Percentiles rank a stretch among this genome's conserved stretches.
phyloP scores from a whole-genome alignment of 1,140 invertebrate genomes.

The Elysia chlorotica region DNA sequence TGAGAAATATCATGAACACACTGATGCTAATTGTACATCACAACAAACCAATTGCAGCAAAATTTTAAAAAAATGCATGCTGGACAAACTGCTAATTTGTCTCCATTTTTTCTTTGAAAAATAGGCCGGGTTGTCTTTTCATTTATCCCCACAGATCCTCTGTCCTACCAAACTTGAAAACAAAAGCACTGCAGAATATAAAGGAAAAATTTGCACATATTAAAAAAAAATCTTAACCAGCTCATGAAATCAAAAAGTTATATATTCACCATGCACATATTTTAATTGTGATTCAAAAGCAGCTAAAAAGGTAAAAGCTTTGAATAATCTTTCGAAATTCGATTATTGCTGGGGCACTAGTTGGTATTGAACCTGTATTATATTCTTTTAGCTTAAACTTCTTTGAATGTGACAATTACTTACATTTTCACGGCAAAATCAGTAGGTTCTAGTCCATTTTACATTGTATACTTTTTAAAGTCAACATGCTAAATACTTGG shows the following conservation, averaged over 20 bases:
- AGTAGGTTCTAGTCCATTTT: background rate
- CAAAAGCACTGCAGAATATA: conserved; percentile 70
- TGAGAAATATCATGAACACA: too few relatives aligned
- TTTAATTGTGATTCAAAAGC: background rate
- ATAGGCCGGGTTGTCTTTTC: too few relatives aligned
- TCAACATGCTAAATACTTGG: background rate
- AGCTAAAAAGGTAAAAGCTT: background rate
- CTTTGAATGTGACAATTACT: too few relatives aligned
- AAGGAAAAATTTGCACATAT: background rate
- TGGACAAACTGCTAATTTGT: too few relatives aligned
- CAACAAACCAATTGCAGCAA: too few relatives aligned
- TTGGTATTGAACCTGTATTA: too few relatives aligned
- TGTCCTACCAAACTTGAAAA: conserved; percentile 92
- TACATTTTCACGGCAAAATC: too few relatives aligned
- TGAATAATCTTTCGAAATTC: background rate
- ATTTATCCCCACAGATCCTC: conserved; percentile 72
- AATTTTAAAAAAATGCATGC: too few relatives aligned
- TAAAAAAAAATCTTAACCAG: background rate
- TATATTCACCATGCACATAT: background rate
- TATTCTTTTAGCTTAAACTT: too few relatives aligned
- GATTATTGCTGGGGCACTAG: too few relatives aligned
- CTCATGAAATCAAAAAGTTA: background rate
- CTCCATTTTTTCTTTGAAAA: too few relatives aligned
- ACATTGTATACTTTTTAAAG: background rate
- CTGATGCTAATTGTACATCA: too few relatives aligned